A percentile compares a stretch with the other conserved stretches of the same genome.
phyloP scores from a whole-genome alignment of 2,888 invertebrate genomes.

The Dugesia japonica region DNA sequence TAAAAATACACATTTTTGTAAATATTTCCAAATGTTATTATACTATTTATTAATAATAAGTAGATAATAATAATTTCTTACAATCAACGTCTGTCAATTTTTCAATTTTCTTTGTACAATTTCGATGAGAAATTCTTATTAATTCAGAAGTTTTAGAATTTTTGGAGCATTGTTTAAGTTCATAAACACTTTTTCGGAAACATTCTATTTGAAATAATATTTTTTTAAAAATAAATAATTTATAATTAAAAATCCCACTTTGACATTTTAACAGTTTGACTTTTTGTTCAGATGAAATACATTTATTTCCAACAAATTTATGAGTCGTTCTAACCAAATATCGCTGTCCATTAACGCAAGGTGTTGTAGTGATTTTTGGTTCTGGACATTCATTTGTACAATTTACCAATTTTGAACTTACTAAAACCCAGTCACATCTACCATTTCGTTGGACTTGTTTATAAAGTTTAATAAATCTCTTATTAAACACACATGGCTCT shows the following conservation, averaged over 20 bases:
- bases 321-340: background rate
- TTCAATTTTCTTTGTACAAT: background rate
- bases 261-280: background rate
- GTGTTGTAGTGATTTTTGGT: background rate
- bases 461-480: background rate
- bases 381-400: background rate
- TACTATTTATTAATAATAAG: background rate
- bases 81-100: background rate
- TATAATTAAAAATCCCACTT: too few species aligned
- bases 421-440: background rate
- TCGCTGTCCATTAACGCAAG: background rate
- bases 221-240: too few species aligned
- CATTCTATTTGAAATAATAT: too few species aligned
- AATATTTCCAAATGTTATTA: too few species aligned
- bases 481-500: background rate
- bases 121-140: background rate
- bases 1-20: too few species aligned
- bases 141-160: background rate
- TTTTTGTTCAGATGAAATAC: background rate
- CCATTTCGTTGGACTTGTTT: background rate
- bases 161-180: background rate
- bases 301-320: background rate
- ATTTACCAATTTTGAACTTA: background rate
- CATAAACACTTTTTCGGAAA: background rate
- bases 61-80: background rate